These are phyloP conservation scores for Chesias legatella DNA, from an alignment of 2,888 invertebrate species.

Conservation along the genomic window DNA sequence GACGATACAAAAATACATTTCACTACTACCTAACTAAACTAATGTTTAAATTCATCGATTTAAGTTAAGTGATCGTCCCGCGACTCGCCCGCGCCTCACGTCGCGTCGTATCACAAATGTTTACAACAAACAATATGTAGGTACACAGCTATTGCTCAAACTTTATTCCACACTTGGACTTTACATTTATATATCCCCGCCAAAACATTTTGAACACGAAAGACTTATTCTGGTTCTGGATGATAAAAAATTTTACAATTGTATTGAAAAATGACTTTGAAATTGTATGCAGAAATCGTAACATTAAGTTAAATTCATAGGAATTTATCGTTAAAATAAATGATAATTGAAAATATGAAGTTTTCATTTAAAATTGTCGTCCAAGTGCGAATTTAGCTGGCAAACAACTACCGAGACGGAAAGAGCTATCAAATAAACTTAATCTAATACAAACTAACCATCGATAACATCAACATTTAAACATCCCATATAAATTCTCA, in stretches of 20 bases:
- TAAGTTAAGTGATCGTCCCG: constrained; percentile 36
- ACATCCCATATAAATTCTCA: constrained; percentile 62
- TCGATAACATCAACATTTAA: constrained; percentile 49
- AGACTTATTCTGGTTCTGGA: too few relatives aligned
- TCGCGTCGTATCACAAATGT: constrained; percentile 55
- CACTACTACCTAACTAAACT: constrained; percentile 68
- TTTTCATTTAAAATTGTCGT: background rate
- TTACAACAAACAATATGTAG: constrained; percentile 47
- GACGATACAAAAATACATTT: constrained; percentile 74
- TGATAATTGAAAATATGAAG: too few relatives aligned
- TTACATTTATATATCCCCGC: too few relatives aligned
- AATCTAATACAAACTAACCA: constrained; percentile 49
- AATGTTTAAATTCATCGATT: constrained; percentile 47
- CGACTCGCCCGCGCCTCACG: constrained; percentile 51
- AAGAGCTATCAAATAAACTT: constrained; percentile 32
- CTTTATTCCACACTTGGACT: constrained; percentile 6
- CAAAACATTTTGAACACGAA: too few relatives aligned
- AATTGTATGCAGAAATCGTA: too few relatives aligned
- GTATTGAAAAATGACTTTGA: too few relatives aligned
- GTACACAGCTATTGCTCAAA: constrained; percentile 20
- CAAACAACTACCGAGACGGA: constrained; percentile 15
- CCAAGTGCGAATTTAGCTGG: constrained; percentile 4
- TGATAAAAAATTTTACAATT: too few relatives aligned
- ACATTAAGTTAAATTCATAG: too few relatives aligned
- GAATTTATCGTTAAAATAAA: too few relatives aligned